These are phyloP conservation scores for Lottia scabra DNA, from an alignment of 2,888 invertebrate species.

Conservation along the genomic window DNA sequence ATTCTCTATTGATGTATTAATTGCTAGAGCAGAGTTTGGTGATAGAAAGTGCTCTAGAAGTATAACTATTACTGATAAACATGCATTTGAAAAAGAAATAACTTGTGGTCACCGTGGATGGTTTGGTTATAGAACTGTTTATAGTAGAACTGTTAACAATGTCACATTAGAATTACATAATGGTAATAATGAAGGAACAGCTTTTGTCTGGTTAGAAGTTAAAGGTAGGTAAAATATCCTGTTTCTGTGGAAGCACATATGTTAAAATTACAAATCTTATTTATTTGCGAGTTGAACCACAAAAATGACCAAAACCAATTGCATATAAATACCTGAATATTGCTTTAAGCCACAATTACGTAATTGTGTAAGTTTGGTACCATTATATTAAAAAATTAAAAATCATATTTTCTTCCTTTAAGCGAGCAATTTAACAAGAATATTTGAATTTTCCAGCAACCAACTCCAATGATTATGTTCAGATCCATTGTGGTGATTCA, in stretches of 20 bases:
- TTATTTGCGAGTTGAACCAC: too few species aligned
- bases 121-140: slow-evolving; percentile 53
- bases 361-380: too few species aligned
- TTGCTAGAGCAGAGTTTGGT: slow-evolving; percentile 32
- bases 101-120: slow-evolving; percentile 53
- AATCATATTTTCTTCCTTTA: too few species aligned
- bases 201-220: slow-evolving; percentile 54
- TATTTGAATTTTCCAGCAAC: slow-evolving; percentile 38
- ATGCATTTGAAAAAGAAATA: slow-evolving; percentile 37
- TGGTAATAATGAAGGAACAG: slow-evolving; percentile 39
- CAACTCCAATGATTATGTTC: slow-evolving; percentile 46
- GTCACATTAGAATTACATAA: slow-evolving; percentile 51
- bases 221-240: slow-evolving; percentile 39
- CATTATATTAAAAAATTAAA: too few species aligned
- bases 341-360: too few species aligned
- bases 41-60: slow-evolving; percentile 40
- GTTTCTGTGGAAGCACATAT: too few species aligned
- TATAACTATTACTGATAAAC: slow-evolving; percentile 43
- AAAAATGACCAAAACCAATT: too few species aligned
- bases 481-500: slow-evolving; percentile 49
- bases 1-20: slow-evolving; percentile 37
- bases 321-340: too few species aligned
- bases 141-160: slow-evolving; percentile 47
- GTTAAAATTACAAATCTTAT: too few species aligned
- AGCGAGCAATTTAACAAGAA: not conserved